These are phyloP conservation scores for Scaptomyza reducta DNA, from an alignment of 2,888 invertebrate species.

Conservation along the genomic window DNA sequence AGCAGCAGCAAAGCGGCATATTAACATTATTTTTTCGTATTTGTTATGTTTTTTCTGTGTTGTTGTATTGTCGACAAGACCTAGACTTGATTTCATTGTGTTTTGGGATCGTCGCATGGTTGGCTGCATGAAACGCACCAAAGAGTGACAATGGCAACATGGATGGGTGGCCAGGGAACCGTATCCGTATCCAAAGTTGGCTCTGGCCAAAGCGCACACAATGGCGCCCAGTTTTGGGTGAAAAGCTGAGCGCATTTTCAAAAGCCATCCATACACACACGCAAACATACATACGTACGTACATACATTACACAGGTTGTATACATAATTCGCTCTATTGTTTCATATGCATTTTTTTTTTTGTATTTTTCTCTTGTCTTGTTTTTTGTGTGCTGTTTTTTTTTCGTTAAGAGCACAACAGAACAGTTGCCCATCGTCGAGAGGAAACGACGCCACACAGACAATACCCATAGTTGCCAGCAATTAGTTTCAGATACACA, in stretches of 20 bases:
- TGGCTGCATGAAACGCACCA: constrained; percentile 68
- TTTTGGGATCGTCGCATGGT: constrained; percentile 60
- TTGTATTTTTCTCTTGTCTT: constrained; percentile 1
- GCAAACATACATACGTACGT: constrained; percentile 4
- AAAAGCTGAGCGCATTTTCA: constrained; percentile 65
- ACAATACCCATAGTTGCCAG: constrained; percentile 56
- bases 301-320: constrained; percentile 17
- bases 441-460: constrained; percentile 51
- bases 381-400: neutral
- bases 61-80: constrained; percentile 12
- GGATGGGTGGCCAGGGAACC: constrained; percentile 59
- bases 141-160: constrained; percentile 63
- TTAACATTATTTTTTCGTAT: constrained; percentile 38
- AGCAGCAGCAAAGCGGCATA: constrained; percentile 37
- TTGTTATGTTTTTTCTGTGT: neutral
- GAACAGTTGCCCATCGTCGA: constrained; percentile 38
- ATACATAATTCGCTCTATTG: constrained; percentile 57
- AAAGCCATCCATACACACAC: constrained; percentile 14
- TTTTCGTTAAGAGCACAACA: constrained; percentile 14
- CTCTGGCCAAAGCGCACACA: constrained; percentile 48
- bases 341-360: constrained; percentile 60
- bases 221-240: constrained; percentile 63
- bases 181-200: constrained; percentile 60
- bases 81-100: constrained; percentile 44
- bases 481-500: constrained; percentile 59